A percentile compares a stretch with the other conserved stretches of the same genome.
Conservation (phyloP, 2,113 vertebrate species). For the Uria aalge region DNA sequence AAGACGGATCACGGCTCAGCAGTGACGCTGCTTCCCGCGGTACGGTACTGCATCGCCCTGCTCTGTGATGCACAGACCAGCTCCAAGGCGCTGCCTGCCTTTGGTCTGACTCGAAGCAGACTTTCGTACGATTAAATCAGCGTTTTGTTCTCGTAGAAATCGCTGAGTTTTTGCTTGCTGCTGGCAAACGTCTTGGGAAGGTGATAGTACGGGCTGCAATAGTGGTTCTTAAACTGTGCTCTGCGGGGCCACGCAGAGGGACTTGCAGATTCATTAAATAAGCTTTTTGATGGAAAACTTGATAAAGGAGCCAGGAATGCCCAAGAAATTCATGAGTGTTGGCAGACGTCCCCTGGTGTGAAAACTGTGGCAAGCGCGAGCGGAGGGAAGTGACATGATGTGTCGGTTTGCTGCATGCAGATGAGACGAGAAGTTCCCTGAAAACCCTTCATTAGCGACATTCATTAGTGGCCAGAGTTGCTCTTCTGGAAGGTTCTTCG, state of each 20-base stretch:
- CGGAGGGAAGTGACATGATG: neutral
- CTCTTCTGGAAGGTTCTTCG: constrained; percentile 1
- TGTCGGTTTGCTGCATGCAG: neutral
- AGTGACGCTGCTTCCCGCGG: neutral
- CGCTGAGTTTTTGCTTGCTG: neutral
- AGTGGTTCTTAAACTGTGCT: neutral
- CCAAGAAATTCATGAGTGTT: neutral
- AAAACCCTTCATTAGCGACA: neutral
- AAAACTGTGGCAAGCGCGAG: neutral
- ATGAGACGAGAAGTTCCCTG: neutral
- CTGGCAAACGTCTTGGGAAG: rapidly evolving
- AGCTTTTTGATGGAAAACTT: neutral
- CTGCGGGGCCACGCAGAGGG: neutral
- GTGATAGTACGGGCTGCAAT: rapidly evolving
- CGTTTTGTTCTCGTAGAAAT: neutral
- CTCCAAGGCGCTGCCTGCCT: neutral
- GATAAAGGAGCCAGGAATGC: constrained; percentile 1
- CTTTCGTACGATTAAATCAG: neutral
- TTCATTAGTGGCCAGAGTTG: neutral
- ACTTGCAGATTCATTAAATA: neutral
- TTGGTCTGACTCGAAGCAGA: neutral
- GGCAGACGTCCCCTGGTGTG: neutral
- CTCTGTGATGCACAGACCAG: neutral
- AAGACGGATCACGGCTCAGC: neutral
- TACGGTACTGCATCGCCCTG: neutral